phyloP scores from a whole-genome alignment of 1,140 invertebrate species.

The Lycorma delicatula region DNA sequence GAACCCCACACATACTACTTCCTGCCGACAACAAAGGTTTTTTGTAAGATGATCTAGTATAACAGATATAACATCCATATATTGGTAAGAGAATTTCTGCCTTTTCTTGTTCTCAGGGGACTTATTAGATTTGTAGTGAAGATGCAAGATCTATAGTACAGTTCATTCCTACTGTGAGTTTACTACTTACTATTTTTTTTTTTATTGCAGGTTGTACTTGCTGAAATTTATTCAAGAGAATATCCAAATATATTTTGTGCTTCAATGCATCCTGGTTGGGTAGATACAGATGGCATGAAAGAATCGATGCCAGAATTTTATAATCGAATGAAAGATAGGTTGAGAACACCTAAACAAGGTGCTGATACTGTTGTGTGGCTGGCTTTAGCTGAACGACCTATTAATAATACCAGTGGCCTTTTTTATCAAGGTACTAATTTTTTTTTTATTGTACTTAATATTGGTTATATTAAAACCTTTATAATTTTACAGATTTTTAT shows the following conservation, averaged over 20 bases:
- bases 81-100: too few species aligned
- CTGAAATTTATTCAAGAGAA: constrained; percentile 38
- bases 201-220: constrained; percentile 35
- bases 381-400: constrained; percentile 38
- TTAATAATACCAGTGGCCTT: constrained; percentile 35
- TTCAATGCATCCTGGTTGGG: constrained; percentile 46
- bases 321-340: constrained; percentile 39
- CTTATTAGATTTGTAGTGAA: too few species aligned
- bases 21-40: too few species aligned
- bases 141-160: too few species aligned
- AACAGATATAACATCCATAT: too few species aligned
- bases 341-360: constrained; percentile 41
- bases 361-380: constrained; percentile 46
- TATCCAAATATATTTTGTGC: constrained; percentile 42
- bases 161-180: too few species aligned
- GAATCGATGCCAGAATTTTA: constrained; percentile 43
- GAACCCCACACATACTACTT: too few species aligned
- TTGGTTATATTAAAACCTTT: background rate
- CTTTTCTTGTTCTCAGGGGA: too few species aligned
- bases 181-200: too few species aligned
- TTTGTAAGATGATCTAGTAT: too few species aligned
- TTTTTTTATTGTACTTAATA: background rate
- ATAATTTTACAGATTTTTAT: background rate
- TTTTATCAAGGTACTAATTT: constrained; percentile 41
- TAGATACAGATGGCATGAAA: constrained; percentile 42